phyloP scores from a whole-genome alignment of 2,113 vertebrate genomes.

The Anas platyrhynchos region DNA sequence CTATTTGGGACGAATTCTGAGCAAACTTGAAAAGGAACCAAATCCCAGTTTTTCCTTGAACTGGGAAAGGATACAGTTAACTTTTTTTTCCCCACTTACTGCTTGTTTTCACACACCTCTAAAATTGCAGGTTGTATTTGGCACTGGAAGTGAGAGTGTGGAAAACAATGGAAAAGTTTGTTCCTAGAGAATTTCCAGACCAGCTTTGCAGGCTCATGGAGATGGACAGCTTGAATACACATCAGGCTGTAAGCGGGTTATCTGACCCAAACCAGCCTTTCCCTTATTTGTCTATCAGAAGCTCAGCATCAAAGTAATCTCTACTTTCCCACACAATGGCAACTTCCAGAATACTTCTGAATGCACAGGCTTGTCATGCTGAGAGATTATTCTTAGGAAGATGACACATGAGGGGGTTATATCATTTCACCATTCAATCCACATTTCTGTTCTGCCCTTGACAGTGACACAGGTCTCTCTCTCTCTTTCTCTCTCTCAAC shows the following conservation, averaged over 20 bases:
- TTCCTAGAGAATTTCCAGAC: conserved; percentile 21
- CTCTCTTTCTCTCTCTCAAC: not conserved
- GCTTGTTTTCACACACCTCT: conserved; percentile 39
- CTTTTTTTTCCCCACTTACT: not conserved
- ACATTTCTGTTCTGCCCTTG: conserved; percentile 27
- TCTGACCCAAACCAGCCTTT: conserved; percentile 20
- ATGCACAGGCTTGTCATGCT: conserved; percentile 9
- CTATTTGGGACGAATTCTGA: not conserved
- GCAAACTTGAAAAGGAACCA: conserved; percentile 5
- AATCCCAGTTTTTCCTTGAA: not conserved
- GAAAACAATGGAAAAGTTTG: conserved; percentile 40
- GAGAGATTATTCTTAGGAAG: conserved; percentile 21
- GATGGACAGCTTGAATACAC: not conserved
- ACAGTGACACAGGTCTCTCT: not conserved
- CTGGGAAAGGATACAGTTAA: not conserved
- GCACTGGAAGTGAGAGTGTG: not conserved
- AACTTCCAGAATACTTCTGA: conserved; percentile 30
- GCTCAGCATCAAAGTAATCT: conserved; percentile 22
- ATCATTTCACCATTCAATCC: conserved; percentile 24
- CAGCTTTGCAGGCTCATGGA: not conserved
- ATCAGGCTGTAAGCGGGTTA: not conserved
- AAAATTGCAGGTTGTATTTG: conserved; percentile 18
- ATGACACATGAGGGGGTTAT: conserved; percentile 12
- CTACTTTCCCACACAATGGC: not conserved
- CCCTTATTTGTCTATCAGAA: conserved; percentile 23